Evolutionary conservation across 2,797 vertebrate species (phyloP).

Genomic region (Miichthys miiuy): DNA sequence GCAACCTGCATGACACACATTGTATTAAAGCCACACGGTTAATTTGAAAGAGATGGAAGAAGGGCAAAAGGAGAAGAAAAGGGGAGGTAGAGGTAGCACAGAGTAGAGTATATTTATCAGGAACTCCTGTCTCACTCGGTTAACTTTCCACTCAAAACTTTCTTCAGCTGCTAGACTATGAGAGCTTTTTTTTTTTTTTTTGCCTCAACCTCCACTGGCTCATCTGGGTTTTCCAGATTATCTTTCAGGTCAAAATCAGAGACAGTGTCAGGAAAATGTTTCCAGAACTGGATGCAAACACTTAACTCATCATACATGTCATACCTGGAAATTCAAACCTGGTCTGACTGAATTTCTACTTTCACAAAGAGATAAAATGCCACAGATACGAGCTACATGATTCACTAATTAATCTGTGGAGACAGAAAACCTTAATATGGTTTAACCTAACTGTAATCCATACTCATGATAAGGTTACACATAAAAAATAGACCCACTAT

Average conservation of each 20-base stretch:
- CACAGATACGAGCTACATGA: neutral
- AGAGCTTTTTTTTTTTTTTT: conserved; percentile 39
- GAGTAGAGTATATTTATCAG: conserved; percentile 72
- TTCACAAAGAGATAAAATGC: neutral
- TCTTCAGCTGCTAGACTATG: conserved; percentile 70
- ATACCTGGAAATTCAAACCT: neutral
- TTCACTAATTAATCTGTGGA: neutral
- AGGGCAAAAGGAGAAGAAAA: conserved; percentile 69
- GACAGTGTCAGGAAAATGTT: conserved; percentile 39
- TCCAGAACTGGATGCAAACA: conserved; percentile 29
- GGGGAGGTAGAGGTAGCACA: conserved; percentile 67
- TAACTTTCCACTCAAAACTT: conserved; percentile 74
- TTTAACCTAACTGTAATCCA: neutral
- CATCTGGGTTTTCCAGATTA: conserved; percentile 55
- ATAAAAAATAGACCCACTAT: neutral
- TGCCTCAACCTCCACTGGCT: conserved; percentile 59
- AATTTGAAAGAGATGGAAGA: conserved; percentile 80
- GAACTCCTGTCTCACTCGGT: conserved; percentile 74
- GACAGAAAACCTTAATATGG: neutral
- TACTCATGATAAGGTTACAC: neutral
- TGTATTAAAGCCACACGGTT: conserved; percentile 86
- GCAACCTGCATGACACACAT: conserved; percentile 88
- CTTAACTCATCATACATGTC: conserved; percentile 33
- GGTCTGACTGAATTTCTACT: neutral
- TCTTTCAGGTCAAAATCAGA: conserved; percentile 60